Evolutionary conservation across 2,888 invertebrate genomes (phyloP).

Genomic region (Portevinia maculata): DNA sequence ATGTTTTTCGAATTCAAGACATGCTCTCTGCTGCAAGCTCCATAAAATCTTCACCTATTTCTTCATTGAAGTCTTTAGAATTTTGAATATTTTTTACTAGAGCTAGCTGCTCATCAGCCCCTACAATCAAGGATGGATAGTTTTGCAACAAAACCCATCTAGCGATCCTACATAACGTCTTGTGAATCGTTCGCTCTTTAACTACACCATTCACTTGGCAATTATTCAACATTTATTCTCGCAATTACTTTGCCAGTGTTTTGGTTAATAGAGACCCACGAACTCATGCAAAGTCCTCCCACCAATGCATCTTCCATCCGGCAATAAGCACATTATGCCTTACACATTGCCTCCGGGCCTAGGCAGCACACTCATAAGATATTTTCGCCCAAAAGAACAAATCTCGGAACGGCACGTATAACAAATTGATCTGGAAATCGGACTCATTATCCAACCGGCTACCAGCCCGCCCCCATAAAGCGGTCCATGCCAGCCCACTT

Average conservation of each 20-base stretch:
- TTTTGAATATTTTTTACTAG: too few species aligned
- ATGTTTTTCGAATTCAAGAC: too few species aligned
- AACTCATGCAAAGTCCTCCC: slow-evolving; percentile 20
- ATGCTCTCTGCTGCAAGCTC: too few species aligned
- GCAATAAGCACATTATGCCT: neutral
- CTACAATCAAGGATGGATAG: too few species aligned
- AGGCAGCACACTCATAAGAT: slow-evolving; percentile 8
- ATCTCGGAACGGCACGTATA: slow-evolving; percentile 68
- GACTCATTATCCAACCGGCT: slow-evolving; percentile 69
- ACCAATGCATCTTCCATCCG: slow-evolving; percentile 27
- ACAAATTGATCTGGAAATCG: slow-evolving; percentile 73
- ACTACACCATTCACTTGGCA: slow-evolving; percentile 2
- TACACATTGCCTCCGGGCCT: slow-evolving; percentile 20
- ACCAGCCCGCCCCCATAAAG: slow-evolving; percentile 67
- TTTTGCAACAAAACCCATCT: too few species aligned
- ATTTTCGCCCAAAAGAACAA: slow-evolving; percentile 45
- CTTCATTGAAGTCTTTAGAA: too few species aligned
- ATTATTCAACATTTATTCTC: slow-evolving; percentile 7
- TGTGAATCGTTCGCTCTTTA: neutral
- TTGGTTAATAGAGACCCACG: slow-evolving; percentile 22
- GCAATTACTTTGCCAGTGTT: neutral
- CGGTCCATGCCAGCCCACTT: slow-evolving; percentile 44
- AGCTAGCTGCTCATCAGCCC: too few species aligned
- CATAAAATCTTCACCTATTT: too few species aligned
- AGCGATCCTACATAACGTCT: too few species aligned